Conservation (phyloP, 2,113 vertebrate genomes). For the Chrysemys picta region DNA sequence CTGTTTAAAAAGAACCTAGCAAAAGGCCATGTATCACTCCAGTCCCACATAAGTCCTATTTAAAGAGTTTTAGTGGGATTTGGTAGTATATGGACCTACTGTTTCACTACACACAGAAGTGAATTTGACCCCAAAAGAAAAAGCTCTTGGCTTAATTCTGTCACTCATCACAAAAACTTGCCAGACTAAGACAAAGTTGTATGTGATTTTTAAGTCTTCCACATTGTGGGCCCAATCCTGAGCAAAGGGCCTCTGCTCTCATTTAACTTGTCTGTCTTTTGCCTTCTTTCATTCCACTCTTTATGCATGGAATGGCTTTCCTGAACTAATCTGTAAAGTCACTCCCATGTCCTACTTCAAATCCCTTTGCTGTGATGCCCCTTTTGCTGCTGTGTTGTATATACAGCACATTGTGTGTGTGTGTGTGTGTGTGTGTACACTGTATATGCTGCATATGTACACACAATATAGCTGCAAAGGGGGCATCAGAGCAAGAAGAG, state of each 20-base stretch:
- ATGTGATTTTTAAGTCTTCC: neutral
- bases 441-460: neutral
- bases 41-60: neutral
- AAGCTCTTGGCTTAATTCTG: neutral
- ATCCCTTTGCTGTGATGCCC: neutral
- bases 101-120: neutral
- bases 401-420: neutral
- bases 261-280: neutral
- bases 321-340: neutral
- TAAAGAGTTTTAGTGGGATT: neutral
- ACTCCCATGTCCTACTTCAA: neutral
- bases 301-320: neutral
- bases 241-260: neutral
- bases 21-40: neutral
- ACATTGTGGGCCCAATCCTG: neutral
- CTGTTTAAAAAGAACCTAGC: neutral
- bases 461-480: neutral
- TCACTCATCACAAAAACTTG: neutral
- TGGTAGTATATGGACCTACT: neutral
- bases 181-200: neutral
- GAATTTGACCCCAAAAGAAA: neutral
- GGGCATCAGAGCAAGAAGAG: neutral
- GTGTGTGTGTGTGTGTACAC: neutral
- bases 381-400: neutral
- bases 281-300: neutral